Percentiles rank a stretch among this genome's conserved stretches.
Evolutionary conservation across 2,113 vertebrate species (phyloP).

Genomic region (Lamprologus ornatipinnis): DNA sequence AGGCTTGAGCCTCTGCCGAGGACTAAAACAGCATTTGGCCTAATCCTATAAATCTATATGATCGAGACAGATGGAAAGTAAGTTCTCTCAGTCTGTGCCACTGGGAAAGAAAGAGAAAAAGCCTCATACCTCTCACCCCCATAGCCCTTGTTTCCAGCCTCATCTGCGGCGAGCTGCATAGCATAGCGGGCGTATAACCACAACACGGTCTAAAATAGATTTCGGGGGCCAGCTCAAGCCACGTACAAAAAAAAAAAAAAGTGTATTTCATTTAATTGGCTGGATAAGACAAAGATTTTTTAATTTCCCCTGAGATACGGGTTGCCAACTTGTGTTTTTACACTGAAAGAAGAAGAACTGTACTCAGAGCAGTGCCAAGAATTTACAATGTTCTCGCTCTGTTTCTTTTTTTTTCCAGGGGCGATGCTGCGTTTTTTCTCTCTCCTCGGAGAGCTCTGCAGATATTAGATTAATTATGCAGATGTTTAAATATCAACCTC

Average conservation of each 20-base stretch:
- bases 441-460: constrained; percentile 12
- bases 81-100: constrained; percentile 25
- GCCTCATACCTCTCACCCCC: not conserved
- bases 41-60: constrained; percentile 65
- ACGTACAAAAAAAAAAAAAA: constrained; percentile 23
- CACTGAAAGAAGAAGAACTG: constrained; percentile 29
- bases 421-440: not conserved
- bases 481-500: constrained; percentile 54
- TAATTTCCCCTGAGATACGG: constrained; percentile 63
- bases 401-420: constrained; percentile 5
- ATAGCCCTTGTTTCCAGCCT: not conserved
- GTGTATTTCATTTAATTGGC: constrained; percentile 62
- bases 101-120: not conserved
- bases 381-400: constrained; percentile 28
- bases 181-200: not conserved
- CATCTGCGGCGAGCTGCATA: not conserved
- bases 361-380: constrained; percentile 41
- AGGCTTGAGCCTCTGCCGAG: constrained; percentile 28
- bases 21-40: constrained; percentile 33
- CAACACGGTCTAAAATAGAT: constrained; percentile 46
- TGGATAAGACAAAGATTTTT: constrained; percentile 59
- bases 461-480: constrained; percentile 57
- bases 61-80: constrained; percentile 60
- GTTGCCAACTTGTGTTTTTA: constrained; percentile 62
- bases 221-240: constrained; percentile 27